These are phyloP conservation scores for Machimus atricapillus DNA, from an alignment of 2,888 invertebrate genomes.

Conservation along the genomic window DNA sequence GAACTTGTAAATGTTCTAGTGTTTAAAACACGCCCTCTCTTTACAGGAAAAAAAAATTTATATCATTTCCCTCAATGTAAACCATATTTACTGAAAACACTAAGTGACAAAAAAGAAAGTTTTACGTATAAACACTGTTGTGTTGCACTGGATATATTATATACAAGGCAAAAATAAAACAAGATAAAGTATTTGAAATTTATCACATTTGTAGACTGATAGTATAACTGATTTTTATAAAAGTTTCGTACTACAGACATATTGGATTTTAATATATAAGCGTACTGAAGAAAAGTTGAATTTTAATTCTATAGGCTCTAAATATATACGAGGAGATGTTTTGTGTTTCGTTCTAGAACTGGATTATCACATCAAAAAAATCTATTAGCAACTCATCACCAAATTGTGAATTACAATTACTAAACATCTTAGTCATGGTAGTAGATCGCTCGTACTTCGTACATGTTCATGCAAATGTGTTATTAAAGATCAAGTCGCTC, in stretches of 20 bases:
- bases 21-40: background rate
- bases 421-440: background rate
- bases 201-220: conserved; percentile 39
- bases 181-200: conserved; percentile 4
- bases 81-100: background rate
- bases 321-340: background rate
- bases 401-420: background rate
- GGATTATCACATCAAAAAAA: conserved; percentile 4
- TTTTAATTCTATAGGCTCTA: conserved; percentile 3
- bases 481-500: background rate
- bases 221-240: conserved; percentile 34
- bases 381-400: background rate
- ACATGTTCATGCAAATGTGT: conserved; percentile 3
- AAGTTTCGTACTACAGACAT: conserved; percentile 13
- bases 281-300: conserved; percentile 15
- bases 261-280: conserved; percentile 16
- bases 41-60: background rate
- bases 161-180: background rate
- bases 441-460: background rate
- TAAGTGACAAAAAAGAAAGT: background rate
- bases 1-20: background rate
- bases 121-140: background rate
- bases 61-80: background rate
- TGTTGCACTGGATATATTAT: background rate
- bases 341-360: conserved; percentile 21